phyloP scores from a whole-genome alignment of 2,113 vertebrate genomes.

The Nettapus auritus region DNA sequence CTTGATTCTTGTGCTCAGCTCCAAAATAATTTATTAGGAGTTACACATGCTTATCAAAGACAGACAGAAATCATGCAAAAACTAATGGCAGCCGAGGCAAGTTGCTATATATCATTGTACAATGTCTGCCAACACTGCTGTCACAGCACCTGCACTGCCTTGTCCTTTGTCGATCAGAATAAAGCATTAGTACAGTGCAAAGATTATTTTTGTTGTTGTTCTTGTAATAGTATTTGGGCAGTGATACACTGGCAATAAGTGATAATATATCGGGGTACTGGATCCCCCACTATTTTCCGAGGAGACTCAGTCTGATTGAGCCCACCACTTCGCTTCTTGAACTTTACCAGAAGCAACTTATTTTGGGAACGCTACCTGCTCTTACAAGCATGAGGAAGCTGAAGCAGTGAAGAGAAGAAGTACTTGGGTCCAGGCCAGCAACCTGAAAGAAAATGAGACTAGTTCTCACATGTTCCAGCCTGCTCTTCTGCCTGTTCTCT shows the following conservation, averaged over 20 bases:
- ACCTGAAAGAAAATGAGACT: not conserved
- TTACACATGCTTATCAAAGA: constrained; percentile 47
- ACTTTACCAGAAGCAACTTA: not conserved
- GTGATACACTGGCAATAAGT: not conserved
- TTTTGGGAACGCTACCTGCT: not conserved
- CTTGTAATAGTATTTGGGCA: not conserved
- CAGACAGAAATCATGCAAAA: constrained; percentile 25
- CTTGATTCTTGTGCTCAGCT: constrained; percentile 13
- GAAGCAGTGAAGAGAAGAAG: not conserved
- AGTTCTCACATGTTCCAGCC: not conserved
- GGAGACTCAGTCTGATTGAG: not conserved
- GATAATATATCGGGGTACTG: not conserved
- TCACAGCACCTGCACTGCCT: not conserved
- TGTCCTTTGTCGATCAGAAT: not conserved
- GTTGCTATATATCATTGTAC: constrained; percentile 20
- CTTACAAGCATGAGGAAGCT: not conserved
- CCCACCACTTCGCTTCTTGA: not conserved
- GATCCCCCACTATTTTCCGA: not conserved
- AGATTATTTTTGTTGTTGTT: not conserved
- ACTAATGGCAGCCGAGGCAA: constrained; percentile 15
- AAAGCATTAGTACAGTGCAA: not conserved
- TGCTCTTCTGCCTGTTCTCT: not conserved
- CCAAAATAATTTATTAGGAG: constrained; percentile 34
- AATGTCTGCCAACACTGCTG: not conserved
- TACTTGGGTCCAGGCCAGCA: not conserved